These are phyloP conservation scores for Protosalanx chinensis DNA, from an alignment of 2,797 vertebrate species.

Conservation along the genomic window DNA sequence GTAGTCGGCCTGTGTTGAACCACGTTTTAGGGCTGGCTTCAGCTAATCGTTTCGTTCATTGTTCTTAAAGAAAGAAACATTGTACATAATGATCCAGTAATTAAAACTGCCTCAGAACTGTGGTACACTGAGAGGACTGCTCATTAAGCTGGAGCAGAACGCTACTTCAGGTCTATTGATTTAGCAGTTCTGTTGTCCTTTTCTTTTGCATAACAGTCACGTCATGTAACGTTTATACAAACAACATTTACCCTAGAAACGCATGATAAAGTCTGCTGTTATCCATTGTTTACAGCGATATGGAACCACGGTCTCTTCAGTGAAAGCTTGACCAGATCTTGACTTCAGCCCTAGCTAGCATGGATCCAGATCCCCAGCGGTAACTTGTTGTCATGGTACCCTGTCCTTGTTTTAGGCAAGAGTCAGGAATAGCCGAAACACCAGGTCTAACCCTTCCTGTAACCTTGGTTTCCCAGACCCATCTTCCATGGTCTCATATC, in stretches of 20 bases:
- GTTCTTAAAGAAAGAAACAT: slow-evolving; percentile 44
- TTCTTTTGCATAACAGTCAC: too few species aligned
- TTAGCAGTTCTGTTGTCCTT: not conserved
- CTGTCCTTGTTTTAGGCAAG: too few species aligned
- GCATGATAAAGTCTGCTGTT: too few species aligned
- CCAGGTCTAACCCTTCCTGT: too few species aligned
- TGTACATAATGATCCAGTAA: slow-evolving; percentile 36
- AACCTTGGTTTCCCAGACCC: too few species aligned
- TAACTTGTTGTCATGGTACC: too few species aligned
- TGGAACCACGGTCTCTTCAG: slow-evolving; percentile 2
- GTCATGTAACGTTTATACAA: too few species aligned
- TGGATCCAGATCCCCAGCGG: too few species aligned
- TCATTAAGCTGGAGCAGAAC: slow-evolving; percentile 20
- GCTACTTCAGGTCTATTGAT: slow-evolving; percentile 11
- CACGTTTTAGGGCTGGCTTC: not conserved
- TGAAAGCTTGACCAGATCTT: slow-evolving; percentile 11
- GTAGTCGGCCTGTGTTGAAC: not conserved
- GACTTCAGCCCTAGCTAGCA: not conserved
- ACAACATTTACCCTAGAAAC: too few species aligned
- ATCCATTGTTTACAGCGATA: too few species aligned
- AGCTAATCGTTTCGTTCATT: slow-evolving; percentile 32
- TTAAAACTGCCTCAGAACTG: slow-evolving; percentile 30
- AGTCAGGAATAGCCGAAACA: too few species aligned
- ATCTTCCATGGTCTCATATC: not conserved
- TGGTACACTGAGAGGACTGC: slow-evolving; percentile 4